Base-by-base conservation (phyloP, 2,113 vertebrate species). In the Gallinago media region DNA sequence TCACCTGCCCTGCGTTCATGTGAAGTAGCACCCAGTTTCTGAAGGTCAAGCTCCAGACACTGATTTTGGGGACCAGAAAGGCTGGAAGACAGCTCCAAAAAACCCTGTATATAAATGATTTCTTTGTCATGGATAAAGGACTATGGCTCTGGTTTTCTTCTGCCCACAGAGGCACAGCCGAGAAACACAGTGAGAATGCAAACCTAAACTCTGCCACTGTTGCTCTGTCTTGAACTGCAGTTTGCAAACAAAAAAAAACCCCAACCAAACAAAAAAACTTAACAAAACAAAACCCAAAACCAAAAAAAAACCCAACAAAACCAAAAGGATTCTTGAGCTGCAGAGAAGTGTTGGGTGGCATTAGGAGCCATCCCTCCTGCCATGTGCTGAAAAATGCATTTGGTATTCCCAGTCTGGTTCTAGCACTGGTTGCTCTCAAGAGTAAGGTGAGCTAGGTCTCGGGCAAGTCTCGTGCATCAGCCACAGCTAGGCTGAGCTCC, bases 401-500 rank as follows among this genome's bases (percentile, higher is more conserved):
- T 13, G 12, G 8, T 15, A 6, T 55, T 61, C 29, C 46, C 1
- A 0, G 8, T 50, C 66, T 5, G 3, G 14, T 27, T 52, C 21
- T 14, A 50, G 12, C 19, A 36, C 11, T 2, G 0, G 14, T 46
- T 0, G 1, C 27, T 46, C 49, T 49, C 38, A n/a, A 21, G 19
- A 78, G 21, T 49, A 62, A 61, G 52, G 10, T 6, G 7, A 70
- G 25, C 55, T 74, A 40, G 22, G 25, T 50, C 15, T 25, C 1
- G 6, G 40, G 40, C 15, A 42, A 13, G 40, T 42, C 40, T 42
- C 6, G 1, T 1, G 1, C 7, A 29, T 42, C 38, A 65, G 0
- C 4, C 34, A 22, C 36, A 50, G 11, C 16, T 58, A 32, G 25
- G 6, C 42, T 68, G 59, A 73, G 32, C 19, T 71, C 4, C 16